Evolutionary conservation across 2,113 vertebrate genomes (phyloP).

Genomic region (Hyla sarda): DNA sequence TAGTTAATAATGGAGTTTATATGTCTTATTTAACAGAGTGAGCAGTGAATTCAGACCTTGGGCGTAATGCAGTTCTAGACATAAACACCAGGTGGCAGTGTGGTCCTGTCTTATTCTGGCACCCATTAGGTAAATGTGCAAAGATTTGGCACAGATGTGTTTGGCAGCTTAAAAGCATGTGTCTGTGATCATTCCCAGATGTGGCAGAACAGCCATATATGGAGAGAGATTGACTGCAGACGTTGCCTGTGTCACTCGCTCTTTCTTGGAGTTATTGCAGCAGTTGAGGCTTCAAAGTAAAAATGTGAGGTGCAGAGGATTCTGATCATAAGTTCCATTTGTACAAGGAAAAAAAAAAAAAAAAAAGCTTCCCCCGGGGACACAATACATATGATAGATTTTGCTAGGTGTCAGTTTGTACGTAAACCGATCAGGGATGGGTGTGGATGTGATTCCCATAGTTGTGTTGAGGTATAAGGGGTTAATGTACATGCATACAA

Average conservation of each 20-base stretch:
- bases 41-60: too few species aligned
- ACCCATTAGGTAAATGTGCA: constrained; percentile 25
- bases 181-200: constrained; percentile 62
- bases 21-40: neutral
- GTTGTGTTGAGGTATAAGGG: neutral
- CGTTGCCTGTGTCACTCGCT: constrained; percentile 47
- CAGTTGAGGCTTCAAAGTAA: constrained; percentile 54
- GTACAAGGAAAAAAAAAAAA: constrained; percentile 12
- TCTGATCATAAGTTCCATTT: constrained; percentile 44
- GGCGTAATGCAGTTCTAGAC: neutral
- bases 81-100: constrained; percentile 43
- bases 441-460: neutral
- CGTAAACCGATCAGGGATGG: neutral
- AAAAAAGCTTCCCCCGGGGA: constrained; percentile 10
- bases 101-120: neutral
- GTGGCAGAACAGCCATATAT: constrained; percentile 61
- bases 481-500: neutral
- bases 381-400: neutral
- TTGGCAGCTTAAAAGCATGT: constrained; percentile 57
- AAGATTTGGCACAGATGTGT: constrained; percentile 58
- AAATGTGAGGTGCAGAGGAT: constrained; percentile 53
- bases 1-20: neutral
- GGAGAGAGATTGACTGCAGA: constrained; percentile 56
- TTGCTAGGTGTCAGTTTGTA: neutral
- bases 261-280: constrained; percentile 58